Base-by-base conservation (phyloP, 2,888 invertebrate species). In the Spisula solida region DNA sequence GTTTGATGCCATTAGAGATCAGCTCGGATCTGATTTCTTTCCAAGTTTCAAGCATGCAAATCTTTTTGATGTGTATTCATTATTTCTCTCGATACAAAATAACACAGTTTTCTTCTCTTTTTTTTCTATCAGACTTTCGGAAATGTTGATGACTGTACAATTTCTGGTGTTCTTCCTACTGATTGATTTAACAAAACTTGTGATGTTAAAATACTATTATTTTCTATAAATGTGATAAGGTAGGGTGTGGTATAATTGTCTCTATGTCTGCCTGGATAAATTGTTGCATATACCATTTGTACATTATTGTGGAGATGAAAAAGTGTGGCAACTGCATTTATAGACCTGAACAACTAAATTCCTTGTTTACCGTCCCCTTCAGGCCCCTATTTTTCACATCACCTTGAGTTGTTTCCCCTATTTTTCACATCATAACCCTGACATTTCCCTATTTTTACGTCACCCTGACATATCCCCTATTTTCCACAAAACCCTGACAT, bases 41-140 rank as follows among this genome's bases (percentile, higher is more conserved):
- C 75, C 75, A 75, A 75, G 6, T 75, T 31, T 75, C 75, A 75
- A n/a, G 60, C 60, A 66, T 66, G 60, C 60, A 66, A 66, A 66
- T 66, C 60, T 66, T 66, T n/a, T n/a, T 66, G 20, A 25, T n/a
- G n/a, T 66, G n/a, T n/a, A 66, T 66, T 66, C 60, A n/a, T 66
- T n/a, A 66, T 66, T 10, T 66, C 60, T 66, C 60, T 10, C 6
- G 60, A 66, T 66, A 25, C 60, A 25, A 51, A 51, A 51, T 25
- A 5, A 25, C 60, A 12, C n/a, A 12, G 60, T 66, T 66, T 25
- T 41, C 8, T 41, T 41, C 2, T 41, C 8, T 41, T 41, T 41
- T 41, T 8, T 41, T 41, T 8, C 60, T 66, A 66, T 66, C 25
- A 66, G 25, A 66, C 60, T 66, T 25, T 0, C 25, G 18, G 60